A percentile compares a stretch with the other conserved stretches of the same genome.
Evolutionary conservation across 2,888 invertebrate genomes (phyloP).

Genomic region (Amblyteles armatorius): DNA sequence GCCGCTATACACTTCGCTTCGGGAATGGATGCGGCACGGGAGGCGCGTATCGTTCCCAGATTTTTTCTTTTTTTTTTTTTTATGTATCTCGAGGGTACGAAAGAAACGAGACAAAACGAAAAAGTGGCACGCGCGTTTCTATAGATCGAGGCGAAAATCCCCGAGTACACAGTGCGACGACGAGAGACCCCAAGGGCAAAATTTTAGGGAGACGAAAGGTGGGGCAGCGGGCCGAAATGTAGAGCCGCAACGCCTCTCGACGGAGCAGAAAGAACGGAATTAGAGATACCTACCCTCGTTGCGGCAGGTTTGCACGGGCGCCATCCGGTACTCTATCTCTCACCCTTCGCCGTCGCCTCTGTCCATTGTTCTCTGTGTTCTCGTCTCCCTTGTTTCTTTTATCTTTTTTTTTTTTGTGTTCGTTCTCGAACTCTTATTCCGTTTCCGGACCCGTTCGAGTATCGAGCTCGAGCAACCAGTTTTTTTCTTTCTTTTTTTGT

Average conservation of each 20-base stretch:
- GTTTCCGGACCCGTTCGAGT: constrained; percentile 37
- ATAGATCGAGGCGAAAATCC: constrained; percentile 1
- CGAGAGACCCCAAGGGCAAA: constrained; percentile 4
- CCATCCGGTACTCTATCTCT: constrained; percentile 25
- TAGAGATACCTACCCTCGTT: constrained; percentile 52
- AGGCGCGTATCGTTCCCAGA: constrained; percentile 8
- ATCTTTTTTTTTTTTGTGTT: constrained; percentile 26
- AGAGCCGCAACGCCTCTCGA: constrained; percentile 5
- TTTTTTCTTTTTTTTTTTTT: constrained; percentile 24
- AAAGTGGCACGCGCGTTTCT: constrained; percentile 62
- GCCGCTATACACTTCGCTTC: constrained; percentile 3
- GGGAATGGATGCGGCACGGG: neutral
- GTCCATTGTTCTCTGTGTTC: constrained; percentile 34
- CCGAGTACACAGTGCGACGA: neutral
- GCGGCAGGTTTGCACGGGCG: constrained; percentile 38
- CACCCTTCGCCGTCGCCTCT: constrained; percentile 20
- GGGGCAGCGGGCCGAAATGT: neutral
- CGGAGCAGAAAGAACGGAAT: constrained; percentile 47
- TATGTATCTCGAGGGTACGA: constrained; percentile 32
- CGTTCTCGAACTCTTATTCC: constrained; percentile 32
- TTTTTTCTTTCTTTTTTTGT: constrained; percentile 22
- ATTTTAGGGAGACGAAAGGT: constrained; percentile 9
- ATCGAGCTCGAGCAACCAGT: constrained; percentile 27
- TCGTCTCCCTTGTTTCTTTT: constrained; percentile 7
- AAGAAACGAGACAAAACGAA: constrained; percentile 38